A percentile compares a stretch with the other conserved stretches of the same genome.
Conservation (phyloP, 2,113 vertebrate species). For the Geococcyx californianus region DNA sequence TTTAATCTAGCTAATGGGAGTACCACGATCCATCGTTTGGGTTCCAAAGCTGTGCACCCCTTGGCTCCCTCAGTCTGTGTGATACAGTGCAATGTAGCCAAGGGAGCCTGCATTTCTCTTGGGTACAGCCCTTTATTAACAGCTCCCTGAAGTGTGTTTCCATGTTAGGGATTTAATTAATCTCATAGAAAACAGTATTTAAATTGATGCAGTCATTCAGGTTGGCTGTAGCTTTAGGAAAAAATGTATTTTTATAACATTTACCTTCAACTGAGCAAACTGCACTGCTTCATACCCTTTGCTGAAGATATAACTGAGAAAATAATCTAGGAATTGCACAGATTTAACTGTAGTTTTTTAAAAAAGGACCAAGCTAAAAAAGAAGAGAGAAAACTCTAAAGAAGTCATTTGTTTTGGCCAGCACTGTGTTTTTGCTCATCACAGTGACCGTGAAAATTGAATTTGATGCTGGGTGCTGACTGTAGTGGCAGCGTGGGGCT, state of each 20-base stretch:
- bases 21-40: fast-evolving
- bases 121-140: fast-evolving
- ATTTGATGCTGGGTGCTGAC: background rate
- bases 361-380: background rate
- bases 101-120: background rate
- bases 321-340: background rate
- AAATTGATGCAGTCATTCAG: background rate
- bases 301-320: background rate
- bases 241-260: background rate
- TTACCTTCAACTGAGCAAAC: background rate
- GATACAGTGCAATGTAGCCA: background rate
- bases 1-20: background rate
- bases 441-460: background rate
- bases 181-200: background rate
- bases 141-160: background rate
- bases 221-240: background rate
- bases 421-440: background rate
- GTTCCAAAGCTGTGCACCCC: fast-evolving
- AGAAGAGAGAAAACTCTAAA: background rate
- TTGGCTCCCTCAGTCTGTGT: background rate
- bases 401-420: background rate
- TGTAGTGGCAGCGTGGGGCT: background rate
- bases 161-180: background rate
- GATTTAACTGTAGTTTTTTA: background rate
- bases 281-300: background rate